Evolutionary conservation across 2,797 vertebrate genomes (phyloP), one percentile per base, ranked within the genome.

Genomic region (Sebastes cheni): DNA sequence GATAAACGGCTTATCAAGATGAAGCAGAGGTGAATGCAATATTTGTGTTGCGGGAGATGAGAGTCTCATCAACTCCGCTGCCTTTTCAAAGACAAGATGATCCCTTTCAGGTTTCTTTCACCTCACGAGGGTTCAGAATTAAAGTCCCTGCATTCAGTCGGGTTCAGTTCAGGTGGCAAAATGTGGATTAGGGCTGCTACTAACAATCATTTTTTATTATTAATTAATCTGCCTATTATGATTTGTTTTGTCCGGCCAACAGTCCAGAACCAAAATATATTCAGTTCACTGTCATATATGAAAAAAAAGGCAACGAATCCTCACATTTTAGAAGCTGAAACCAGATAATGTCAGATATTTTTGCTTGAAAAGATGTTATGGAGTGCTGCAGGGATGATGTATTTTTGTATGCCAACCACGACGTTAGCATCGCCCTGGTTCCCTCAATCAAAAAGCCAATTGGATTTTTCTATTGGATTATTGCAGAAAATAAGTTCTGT

Each of bases 81-180:
- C 69, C 42, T 73, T 65, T 54, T 84, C 62, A 72, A 58, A 75
- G 67, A 60, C n/a, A 8, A 22, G 29, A 66, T 67, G 54, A 80
- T 73, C 75, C 73, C 29, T 20, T 69, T 87, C n/a, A 69, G 65
- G 67, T 25, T 29, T 60, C 22, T 32, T 32, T 71, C 20, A 23
- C 54, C 52, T 46, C 2, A 9, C 27, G n/a, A 73, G 25, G 46
- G 27, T 30, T 62, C 55, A 36, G 4, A 30, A n/a, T 23, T 72
- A 23, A 39, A 62, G 27, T 60, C 23, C 3, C 6, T 30, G 20
- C 27, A 2, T 36, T 50, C 39, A 32, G 23, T 30, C 5, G 25
- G 22, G n/a, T 67, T 68, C 36, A 5, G 9, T 71, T 72, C 22
- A 52, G 22, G 50, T 4, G 23, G 23, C 3, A 30, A 30, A 50